These are phyloP conservation scores for Cottoperca gobio DNA, from an alignment of 2,797 vertebrate species.

Conservation along the genomic window DNA sequence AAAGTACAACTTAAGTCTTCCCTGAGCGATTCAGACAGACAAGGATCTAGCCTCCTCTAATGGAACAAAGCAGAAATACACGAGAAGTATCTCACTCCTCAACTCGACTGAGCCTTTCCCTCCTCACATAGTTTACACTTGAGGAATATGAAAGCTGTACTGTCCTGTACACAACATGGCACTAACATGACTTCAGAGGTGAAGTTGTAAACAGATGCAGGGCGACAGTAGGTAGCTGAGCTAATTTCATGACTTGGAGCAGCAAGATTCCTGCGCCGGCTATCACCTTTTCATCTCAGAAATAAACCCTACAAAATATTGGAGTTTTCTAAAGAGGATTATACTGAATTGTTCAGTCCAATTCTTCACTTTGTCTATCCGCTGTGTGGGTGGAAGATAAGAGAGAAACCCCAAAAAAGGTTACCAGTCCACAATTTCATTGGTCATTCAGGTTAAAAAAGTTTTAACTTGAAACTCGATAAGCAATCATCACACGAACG, in stretches of 20 bases:
- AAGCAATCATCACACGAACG: conserved; percentile 5
- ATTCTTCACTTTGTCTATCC: neutral
- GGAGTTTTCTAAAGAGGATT: neutral
- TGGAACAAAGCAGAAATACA: conserved; percentile 66
- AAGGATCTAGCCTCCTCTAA: conserved; percentile 67
- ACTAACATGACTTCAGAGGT: conserved; percentile 70
- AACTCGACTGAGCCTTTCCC: conserved; percentile 81
- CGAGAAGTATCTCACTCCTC: conserved; percentile 78
- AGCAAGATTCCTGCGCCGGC: conserved; percentile 35
- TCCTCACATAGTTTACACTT: conserved; percentile 24
- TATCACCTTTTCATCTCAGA: conserved; percentile 19
- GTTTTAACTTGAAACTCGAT: neutral
- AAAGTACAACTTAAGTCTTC: conserved; percentile 87
- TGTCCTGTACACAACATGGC: conserved; percentile 69
- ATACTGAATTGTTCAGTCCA: neutral
- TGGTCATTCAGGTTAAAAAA: neutral
- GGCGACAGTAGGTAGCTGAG: conserved; percentile 43
- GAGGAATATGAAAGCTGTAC: conserved; percentile 55
- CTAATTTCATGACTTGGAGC: conserved; percentile 31
- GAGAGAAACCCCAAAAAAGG: conserved; percentile 5
- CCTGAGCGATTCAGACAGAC: conserved; percentile 85
- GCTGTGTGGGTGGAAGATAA: neutral
- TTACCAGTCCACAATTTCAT: neutral
- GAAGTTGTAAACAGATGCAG: conserved; percentile 77
- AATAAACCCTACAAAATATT: conserved; percentile 16